Base-by-base conservation (phyloP, 2,888 invertebrate genomes). In the Eueremaeus valkanovi region DNA sequence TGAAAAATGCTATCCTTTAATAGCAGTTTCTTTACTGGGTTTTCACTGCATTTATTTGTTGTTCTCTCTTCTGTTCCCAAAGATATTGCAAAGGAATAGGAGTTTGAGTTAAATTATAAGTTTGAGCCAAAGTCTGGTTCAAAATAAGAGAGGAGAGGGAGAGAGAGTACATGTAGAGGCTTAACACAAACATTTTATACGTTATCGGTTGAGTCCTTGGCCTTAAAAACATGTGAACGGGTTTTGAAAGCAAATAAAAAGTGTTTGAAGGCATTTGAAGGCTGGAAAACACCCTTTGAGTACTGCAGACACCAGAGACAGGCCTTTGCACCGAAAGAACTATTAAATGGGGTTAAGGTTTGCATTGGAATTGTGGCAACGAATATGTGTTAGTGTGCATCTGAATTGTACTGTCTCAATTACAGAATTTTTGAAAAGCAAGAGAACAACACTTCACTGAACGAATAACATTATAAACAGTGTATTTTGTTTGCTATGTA, bases 281-380 rank as follows among this genome's bases (percentile, higher is more conserved):
- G 58, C 58, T 58, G 58, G 58, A 27, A 58, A 58, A 58, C 58
- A 58, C 58, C 58, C 58, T 58, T 58, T 58, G 58, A 58, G 27
- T 58, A 58, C 58, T 51, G 51, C 51, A 51, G 51, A 51, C 51
- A 51, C 5, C 36, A 36, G 36, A 36, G 36, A 36, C 36, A 36
- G 36, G 36, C 36, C 11, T 36, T 36, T 36, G 36, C 5, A 8
- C 36, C 11, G 6, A 36, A 36, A 36, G 58, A 3, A 58, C 6
- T 27, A 58, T 21, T 58, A 58, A 58, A 58, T 13, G 58, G 58
- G 58, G 58, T 58, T 58, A 58, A 58, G 58, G 58, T 58, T 58
- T 58, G 58, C 58, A 58, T 58, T 27, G 49, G 16, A 49, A 49
- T 49, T 21, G 29, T 24, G 27, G 6, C 9, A 11, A 24, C 9